Evolutionary conservation across 2,888 invertebrate species (phyloP).

Genomic region (Drosophila recens): DNA sequence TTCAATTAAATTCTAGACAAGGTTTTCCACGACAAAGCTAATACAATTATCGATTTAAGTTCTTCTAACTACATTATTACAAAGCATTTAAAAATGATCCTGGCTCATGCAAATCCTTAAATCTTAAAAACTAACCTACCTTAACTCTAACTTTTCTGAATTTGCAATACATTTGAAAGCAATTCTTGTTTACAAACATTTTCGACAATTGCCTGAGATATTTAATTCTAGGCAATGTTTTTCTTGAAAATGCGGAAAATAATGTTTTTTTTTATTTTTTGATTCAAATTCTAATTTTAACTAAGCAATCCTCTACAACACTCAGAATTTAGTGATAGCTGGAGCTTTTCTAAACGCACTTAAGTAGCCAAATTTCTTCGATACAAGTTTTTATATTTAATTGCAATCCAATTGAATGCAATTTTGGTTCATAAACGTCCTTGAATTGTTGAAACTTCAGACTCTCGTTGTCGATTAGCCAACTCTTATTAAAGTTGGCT

Average conservation of each 20-base stretch:
- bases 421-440: no score
- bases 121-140: no score
- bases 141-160: no score
- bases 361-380: no score
- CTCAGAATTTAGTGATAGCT: neutral
- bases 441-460: neutral
- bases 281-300: neutral
- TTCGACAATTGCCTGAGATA: no score
- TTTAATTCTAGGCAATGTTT: no score
- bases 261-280: neutral
- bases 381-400: neutral
- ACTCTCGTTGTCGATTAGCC: slow-evolving; percentile 7
- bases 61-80: neutral
- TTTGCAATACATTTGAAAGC: neutral
- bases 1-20: neutral
- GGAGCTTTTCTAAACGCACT: no score
- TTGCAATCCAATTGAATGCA: neutral
- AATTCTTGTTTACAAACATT: neutral
- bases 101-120: no score
- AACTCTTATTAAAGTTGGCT: slow-evolving; percentile 11
- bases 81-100: neutral
- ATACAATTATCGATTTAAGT: neutral
- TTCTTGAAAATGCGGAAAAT: no score
- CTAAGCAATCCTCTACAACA: neutral
- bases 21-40: neutral